Evolutionary conservation across 2,797 vertebrate species (phyloP), one percentile per base, ranked within the genome.

Genomic region (Loriculus beryllinus): DNA sequence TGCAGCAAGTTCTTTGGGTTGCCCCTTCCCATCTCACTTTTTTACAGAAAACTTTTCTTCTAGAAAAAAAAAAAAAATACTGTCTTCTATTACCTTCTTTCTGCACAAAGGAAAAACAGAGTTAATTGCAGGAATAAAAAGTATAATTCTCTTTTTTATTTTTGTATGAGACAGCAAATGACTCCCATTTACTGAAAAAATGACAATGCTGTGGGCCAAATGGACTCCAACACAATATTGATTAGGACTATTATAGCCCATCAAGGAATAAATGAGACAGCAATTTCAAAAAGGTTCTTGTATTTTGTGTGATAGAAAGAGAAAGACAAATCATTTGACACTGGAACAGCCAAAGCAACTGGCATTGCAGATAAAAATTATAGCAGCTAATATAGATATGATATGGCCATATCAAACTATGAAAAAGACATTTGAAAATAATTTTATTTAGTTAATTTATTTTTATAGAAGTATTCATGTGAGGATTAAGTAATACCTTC

Each of bases 211-310:
- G 35, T 76, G 62, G 33, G 85, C 65, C 84, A 89, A 93, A 95
- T 94, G 72, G 52, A 82, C 85, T 90, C 49, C 79, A 95, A 39
- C 39, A 49, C 47, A 92, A 90, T 88, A 96, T 94, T 95, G 93
- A 96, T 95, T 94, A 92, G 72, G 31, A 81, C 25, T 79, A 79
- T 92, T 88, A 93, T 60, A 79, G 56, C 28, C 74, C 68, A 95
- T 95, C 60, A 86, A 86, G 43, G 76, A 93, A 80, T 78, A 89
- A 86, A 90, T 81, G 60, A 63, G 69, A 95, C 28, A 75, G 71
- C 40, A 65, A 59, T 79, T 79, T 75, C 43, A 94, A 88, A 83
- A 93, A 79, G 33, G 42, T 6, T 83, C 8, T 28, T 92, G 64
- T 82, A 77, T 47, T 57, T 96, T 40, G 52, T 80, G 26, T 15